Conservation (phyloP, 2,888 invertebrate species). For the Salticus scenicus region DNA sequence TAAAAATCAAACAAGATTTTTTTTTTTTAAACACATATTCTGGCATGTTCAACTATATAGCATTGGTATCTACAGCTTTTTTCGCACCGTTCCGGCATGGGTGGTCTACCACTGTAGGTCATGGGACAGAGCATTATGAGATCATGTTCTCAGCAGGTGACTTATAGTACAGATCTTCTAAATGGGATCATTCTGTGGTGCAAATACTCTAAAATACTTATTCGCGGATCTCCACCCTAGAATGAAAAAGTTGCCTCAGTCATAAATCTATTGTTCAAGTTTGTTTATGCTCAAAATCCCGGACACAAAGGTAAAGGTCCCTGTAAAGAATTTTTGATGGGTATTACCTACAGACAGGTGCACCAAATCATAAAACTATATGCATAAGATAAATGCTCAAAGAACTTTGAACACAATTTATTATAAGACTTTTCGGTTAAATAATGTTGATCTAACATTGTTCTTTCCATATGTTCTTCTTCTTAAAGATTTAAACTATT, state of each 20-base stretch:
- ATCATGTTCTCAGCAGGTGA: slow-evolving; percentile 50
- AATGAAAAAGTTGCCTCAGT: slow-evolving; percentile 13
- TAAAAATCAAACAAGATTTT: too few relatives aligned
- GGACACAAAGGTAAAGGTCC: neutral
- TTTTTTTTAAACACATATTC: too few relatives aligned
- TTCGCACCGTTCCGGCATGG: neutral
- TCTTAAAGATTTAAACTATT: too few relatives aligned
- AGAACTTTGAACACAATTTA: too few relatives aligned
- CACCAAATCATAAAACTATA: neutral
- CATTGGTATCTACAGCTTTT: neutral
- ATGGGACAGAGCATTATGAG: slow-evolving; percentile 49
- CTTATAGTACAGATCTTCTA: slow-evolving; percentile 22
- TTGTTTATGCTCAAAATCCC: neutral
- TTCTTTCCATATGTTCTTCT: too few relatives aligned
- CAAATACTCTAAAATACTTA: slow-evolving; percentile 23
- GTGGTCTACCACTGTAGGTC: slow-evolving; percentile 23
- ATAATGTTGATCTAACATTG: too few relatives aligned
- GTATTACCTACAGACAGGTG: neutral
- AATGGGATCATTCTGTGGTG: slow-evolving; percentile 45
- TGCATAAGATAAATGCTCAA: too few relatives aligned
- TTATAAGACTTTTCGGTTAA: too few relatives aligned
- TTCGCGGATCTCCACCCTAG: slow-evolving; percentile 30
- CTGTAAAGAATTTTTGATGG: neutral
- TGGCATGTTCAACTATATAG: too few relatives aligned
- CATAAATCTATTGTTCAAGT: slow-evolving; percentile 5